Percentiles rank a stretch among this genome's conserved stretches.
These are phyloP conservation scores for Phrixothrix hirtus DNA, from an alignment of 2,888 invertebrate species.

Conservation along the genomic window DNA sequence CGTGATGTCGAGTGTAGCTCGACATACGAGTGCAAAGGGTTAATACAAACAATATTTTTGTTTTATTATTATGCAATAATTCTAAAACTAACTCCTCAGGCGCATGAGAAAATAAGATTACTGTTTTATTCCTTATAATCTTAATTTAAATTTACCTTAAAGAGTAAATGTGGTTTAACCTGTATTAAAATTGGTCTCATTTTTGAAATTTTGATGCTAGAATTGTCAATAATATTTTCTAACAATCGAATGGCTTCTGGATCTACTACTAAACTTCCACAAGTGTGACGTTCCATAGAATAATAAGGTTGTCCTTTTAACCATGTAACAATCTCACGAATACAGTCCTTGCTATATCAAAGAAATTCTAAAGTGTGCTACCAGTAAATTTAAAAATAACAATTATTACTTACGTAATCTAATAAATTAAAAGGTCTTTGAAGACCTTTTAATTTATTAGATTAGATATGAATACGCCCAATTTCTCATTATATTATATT, in stretches of 20 bases:
- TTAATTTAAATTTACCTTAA: slow-evolving; percentile 64
- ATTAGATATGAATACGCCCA: too few relatives aligned
- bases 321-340: slow-evolving; percentile 64
- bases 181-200: slow-evolving; percentile 63
- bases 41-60: too few relatives aligned
- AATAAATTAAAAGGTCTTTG: too few relatives aligned
- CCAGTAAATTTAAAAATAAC: slow-evolving; percentile 1
- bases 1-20: too few relatives aligned
- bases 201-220: slow-evolving; percentile 22
- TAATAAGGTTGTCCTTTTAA: slow-evolving; percentile 71
- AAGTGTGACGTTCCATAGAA: slow-evolving; percentile 65
- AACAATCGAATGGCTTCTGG: slow-evolving; percentile 64
- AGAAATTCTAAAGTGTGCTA: slow-evolving; percentile 1
- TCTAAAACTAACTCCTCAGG: too few relatives aligned
- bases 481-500: too few relatives aligned
- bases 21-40: too few relatives aligned
- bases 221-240: slow-evolving; percentile 57
- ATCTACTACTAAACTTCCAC: slow-evolving; percentile 74
- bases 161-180: slow-evolving; percentile 79
- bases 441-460: too few relatives aligned
- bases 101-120: too few relatives aligned
- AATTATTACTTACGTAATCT: too few relatives aligned
- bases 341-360: slow-evolving; percentile 57
- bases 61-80: too few relatives aligned
- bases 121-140: too few relatives aligned